Conservation (phyloP, 2,797 vertebrate genomes). For the Xiphophorus birchmanni region DNA sequence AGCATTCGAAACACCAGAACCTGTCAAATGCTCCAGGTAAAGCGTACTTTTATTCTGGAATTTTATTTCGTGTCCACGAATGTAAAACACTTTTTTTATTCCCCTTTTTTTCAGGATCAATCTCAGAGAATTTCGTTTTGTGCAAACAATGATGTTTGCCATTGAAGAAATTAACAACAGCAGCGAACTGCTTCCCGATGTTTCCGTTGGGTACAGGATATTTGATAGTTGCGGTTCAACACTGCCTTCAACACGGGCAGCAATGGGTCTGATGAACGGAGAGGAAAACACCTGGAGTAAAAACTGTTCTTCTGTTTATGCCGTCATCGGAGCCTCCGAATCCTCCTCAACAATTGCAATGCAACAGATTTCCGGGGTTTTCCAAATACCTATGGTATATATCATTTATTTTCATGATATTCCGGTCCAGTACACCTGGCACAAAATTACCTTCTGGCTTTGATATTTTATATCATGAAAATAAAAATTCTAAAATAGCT, state of each 20-base stretch:
- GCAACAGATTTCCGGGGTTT: conserved; percentile 75
- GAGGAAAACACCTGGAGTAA: conserved; percentile 49
- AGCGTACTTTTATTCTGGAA: not conserved
- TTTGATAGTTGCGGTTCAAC: conserved; percentile 80
- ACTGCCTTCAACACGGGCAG: conserved; percentile 68
- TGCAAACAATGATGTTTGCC: conserved; percentile 83
- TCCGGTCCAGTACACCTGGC: no score
- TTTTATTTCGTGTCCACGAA: not conserved
- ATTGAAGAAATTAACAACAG: conserved; percentile 84
- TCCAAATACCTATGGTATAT: conserved; percentile 81
- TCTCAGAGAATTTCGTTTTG: conserved; percentile 79
- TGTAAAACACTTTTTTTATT: not conserved
- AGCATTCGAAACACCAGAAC: conserved; percentile 65
- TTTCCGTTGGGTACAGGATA: conserved; percentile 78
- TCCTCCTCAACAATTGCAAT: conserved; percentile 82
- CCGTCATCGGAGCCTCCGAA: conserved; percentile 79
- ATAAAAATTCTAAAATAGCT: not conserved
- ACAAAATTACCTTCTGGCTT: no score
- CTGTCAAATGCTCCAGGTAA: conserved; percentile 76
- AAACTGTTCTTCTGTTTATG: conserved; percentile 73
- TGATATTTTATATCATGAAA: not conserved
- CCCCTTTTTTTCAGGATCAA: conserved; percentile 63
- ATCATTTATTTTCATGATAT: no score
- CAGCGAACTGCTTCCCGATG: conserved; percentile 73
- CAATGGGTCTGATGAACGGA: conserved; percentile 77